These are phyloP conservation scores for Ophonus ardosiacus DNA, from an alignment of 2,888 invertebrate species.

Conservation along the genomic window DNA sequence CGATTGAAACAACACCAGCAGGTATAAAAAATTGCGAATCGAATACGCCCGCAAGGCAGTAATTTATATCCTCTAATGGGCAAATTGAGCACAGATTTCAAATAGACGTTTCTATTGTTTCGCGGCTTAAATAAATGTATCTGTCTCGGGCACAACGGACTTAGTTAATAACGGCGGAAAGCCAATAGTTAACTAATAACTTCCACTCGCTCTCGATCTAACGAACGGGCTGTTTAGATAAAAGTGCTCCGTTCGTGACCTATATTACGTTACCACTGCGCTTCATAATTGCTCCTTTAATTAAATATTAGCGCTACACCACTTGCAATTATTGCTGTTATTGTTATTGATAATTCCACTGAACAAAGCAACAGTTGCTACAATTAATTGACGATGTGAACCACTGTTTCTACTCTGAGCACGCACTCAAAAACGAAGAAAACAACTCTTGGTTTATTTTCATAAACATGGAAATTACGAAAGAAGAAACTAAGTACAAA, in stretches of 20 bases:
- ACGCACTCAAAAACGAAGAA: too few relatives aligned
- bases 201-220: slow-evolving; percentile 23
- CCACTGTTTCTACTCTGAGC: too few relatives aligned
- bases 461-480: too few relatives aligned
- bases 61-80: slow-evolving; percentile 65
- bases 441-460: too few relatives aligned
- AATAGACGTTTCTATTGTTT: slow-evolving; percentile 65
- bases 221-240: slow-evolving; percentile 44
- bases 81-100: slow-evolving; percentile 65
- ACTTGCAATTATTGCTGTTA: slow-evolving; percentile 14
- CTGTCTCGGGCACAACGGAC: slow-evolving; percentile 52
- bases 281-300: slow-evolving; percentile 32
- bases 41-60: slow-evolving; percentile 57
- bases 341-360: slow-evolving; percentile 23
- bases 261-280: neutral
- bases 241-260: slow-evolving; percentile 21
- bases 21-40: slow-evolving; percentile 62
- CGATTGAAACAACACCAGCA: slow-evolving; percentile 43
- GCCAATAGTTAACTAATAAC: slow-evolving; percentile 62
- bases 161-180: slow-evolving; percentile 61
- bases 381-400: neutral
- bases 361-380: neutral
- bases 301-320: slow-evolving; percentile 27
- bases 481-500: too few relatives aligned
- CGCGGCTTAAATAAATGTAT: slow-evolving; percentile 59